phyloP scores from a whole-genome alignment of 2,797 vertebrate species.

The Anguilla marmorata region DNA sequence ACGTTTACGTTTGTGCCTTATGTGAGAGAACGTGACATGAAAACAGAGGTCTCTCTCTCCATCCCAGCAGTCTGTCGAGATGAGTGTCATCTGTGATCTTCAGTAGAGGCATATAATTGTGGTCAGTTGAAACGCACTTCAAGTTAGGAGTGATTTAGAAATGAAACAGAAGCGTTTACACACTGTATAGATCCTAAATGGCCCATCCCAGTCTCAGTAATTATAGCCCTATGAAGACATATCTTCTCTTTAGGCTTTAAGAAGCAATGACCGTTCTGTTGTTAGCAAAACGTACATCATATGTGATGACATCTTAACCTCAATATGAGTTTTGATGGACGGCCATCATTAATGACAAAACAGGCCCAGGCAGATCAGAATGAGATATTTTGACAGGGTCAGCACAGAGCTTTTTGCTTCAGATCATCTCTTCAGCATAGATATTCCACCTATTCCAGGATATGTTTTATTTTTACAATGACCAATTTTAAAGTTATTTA shows the following conservation, averaged over 20 bases:
- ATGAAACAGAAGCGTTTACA: not conserved
- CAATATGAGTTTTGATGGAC: not conserved
- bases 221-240: not conserved
- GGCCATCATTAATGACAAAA: not conserved
- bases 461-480: not conserved
- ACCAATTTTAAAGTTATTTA: not conserved
- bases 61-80: not conserved
- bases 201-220: not conserved
- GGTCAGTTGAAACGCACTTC: not conserved
- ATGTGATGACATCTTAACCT: not conserved
- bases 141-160: conserved; percentile 1
- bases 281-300: not conserved
- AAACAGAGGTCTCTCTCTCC: not conserved
- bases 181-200: not conserved
- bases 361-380: not conserved
- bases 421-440: not conserved
- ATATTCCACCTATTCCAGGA: not conserved
- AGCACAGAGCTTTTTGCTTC: not conserved
- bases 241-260: not conserved
- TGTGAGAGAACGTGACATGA: not conserved
- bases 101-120: not conserved
- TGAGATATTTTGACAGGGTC: not conserved
- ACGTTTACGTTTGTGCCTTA: no score
- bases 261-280: not conserved
- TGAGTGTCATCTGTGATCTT: conserved; percentile 13